Conservation (phyloP, 2,797 vertebrate genomes). For the Lepilemur septentrionalis region DNA sequence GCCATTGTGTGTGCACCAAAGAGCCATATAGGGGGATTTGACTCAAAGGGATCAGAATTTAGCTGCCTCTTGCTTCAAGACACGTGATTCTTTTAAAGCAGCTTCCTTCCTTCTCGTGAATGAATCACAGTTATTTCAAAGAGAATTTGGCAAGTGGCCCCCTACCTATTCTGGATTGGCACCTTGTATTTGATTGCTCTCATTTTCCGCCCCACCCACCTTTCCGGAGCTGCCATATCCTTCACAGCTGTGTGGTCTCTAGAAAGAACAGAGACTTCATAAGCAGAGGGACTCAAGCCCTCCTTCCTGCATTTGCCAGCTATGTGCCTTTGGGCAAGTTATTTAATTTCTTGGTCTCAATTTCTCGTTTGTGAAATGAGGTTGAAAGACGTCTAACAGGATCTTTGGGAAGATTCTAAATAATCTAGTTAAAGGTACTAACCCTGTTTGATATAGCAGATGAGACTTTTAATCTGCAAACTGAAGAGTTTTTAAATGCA, state of each 20-base stretch:
- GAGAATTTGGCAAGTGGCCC: not conserved
- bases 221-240: not conserved
- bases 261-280: not conserved
- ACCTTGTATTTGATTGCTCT: not conserved
- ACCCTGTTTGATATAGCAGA: not conserved
- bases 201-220: not conserved
- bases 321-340: not conserved
- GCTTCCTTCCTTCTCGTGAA: not conserved
- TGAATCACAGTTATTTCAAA: conserved; percentile 47
- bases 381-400: not conserved
- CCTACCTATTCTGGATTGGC: not conserved
- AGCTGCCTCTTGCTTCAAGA: not conserved
- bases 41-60: not conserved
- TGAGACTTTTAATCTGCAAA: not conserved
- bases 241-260: not conserved
- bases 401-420: not conserved
- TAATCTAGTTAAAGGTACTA: not conserved
- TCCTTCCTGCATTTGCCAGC: not conserved
- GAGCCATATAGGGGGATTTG: not conserved
- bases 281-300: not conserved
- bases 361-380: not conserved
- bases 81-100: not conserved
- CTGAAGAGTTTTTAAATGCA: not conserved
- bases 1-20: not conserved
- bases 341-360: not conserved